Percentiles rank a stretch among this genome's conserved stretches.
Conservation (phyloP, 2,113 vertebrate genomes). For the Alosa alosa region DNA sequence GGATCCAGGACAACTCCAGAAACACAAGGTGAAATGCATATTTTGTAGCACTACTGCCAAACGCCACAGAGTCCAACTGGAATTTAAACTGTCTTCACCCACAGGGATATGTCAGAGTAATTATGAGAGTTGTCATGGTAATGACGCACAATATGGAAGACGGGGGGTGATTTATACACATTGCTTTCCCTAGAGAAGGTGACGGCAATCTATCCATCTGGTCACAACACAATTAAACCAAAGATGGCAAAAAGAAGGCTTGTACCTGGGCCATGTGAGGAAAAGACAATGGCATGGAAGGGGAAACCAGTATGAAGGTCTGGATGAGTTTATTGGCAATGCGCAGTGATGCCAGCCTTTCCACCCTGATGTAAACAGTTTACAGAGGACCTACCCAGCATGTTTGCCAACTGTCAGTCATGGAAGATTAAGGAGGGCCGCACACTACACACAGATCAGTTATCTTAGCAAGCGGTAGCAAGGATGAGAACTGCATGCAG, state of each 20-base stretch:
- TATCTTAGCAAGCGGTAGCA: background rate
- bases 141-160: background rate
- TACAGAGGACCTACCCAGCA: background rate
- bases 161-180: background rate
- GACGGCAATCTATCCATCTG: background rate
- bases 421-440: background rate
- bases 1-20: constrained; percentile 8
- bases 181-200: background rate
- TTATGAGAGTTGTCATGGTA: background rate
- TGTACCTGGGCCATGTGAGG: background rate
- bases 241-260: background rate
- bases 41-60: background rate
- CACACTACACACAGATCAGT: background rate
- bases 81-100: background rate
- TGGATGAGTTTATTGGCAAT: background rate
- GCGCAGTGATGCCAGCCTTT: background rate
- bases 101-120: background rate
- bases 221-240: background rate
- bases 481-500: background rate
- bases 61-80: background rate
- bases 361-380: constrained; percentile 1
- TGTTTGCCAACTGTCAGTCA: background rate
- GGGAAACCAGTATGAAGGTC: background rate
- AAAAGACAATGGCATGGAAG: background rate
- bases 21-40: background rate